Percentiles rank a stretch among this genome's conserved stretches.
Conservation (phyloP, 1,140 invertebrate genomes). For the Drosophila repleta region DNA sequence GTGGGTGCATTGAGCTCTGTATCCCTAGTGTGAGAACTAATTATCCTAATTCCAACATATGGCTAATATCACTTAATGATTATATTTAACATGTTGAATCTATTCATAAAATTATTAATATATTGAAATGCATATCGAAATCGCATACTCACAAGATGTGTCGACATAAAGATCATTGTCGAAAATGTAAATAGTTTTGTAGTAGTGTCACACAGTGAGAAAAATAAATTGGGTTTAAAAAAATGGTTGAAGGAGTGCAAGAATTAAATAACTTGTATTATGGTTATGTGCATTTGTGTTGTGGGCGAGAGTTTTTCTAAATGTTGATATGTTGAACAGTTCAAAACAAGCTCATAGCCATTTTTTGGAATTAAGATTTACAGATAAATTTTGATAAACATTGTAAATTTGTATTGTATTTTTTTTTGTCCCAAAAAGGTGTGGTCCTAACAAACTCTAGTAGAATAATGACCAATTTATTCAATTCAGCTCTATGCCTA, state of each 20-base stretch:
- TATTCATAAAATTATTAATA: neutral
- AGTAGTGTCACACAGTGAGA: neutral
- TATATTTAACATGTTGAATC: neutral
- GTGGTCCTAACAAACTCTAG: neutral
- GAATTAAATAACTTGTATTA: neutral
- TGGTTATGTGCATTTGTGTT: neutral
- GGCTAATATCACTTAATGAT: conserved; percentile 8
- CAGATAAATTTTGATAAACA: conserved; percentile 11
- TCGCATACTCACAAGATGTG: neutral
- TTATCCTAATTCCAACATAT: conserved; percentile 41
- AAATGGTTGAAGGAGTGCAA: conserved; percentile 16
- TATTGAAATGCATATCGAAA: neutral
- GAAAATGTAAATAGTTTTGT: neutral
- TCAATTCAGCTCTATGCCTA: too few relatives aligned
- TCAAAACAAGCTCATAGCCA: too few relatives aligned
- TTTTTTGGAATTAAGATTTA: conserved; percentile 51
- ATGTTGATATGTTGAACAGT: too few relatives aligned
- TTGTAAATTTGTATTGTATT: neutral
- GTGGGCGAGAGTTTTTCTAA: too few relatives aligned
- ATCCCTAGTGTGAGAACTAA: neutral
- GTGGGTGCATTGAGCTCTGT: conserved; percentile 14
- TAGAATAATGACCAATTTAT: neutral
- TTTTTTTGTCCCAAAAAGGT: conserved; percentile 1
- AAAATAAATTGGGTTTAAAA: neutral
- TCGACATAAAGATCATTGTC: neutral